Conservation (phyloP, 1,140 invertebrate genomes). For the Drosophila trapezifrons region DNA sequence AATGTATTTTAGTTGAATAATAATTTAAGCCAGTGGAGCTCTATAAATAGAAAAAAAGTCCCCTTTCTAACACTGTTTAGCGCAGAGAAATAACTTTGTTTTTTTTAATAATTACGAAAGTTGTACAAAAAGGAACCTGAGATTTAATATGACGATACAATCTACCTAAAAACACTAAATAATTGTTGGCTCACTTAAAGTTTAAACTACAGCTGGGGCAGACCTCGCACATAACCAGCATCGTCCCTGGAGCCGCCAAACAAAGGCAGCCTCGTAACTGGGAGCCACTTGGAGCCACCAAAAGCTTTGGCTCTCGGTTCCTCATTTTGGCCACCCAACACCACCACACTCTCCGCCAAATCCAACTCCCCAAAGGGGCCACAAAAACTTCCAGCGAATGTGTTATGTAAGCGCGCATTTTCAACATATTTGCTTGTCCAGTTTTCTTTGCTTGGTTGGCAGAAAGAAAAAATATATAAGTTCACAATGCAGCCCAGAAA, state of each 20-base stretch:
- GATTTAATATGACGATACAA: background rate
- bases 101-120: background rate
- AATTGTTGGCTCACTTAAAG: background rate
- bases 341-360: slow-evolving; percentile 14
- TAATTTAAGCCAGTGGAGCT: no score
- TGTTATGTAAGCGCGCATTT: slow-evolving; percentile 76
- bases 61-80: background rate
- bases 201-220: background rate
- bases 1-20: no score
- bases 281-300: slow-evolving; percentile 43
- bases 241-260: slow-evolving; percentile 43
- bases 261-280: slow-evolving; percentile 44
- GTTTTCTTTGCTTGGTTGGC: slow-evolving; percentile 62
- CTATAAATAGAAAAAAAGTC: no score
- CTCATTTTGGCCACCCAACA: slow-evolving; percentile 35
- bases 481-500: slow-evolving; percentile 55
- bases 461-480: slow-evolving; percentile 45
- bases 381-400: slow-evolving; percentile 45
- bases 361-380: slow-evolving; percentile 42
- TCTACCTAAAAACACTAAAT: background rate
- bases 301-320: slow-evolving; percentile 15
- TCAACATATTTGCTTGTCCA: slow-evolving; percentile 50
- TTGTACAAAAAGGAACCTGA: background rate
- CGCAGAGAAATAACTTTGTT: background rate
- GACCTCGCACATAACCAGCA: slow-evolving; percentile 18